Evolutionary conservation across 2,113 vertebrate species (phyloP), one percentile per base, ranked within the genome.

Genomic region (Pelusios castaneus): DNA sequence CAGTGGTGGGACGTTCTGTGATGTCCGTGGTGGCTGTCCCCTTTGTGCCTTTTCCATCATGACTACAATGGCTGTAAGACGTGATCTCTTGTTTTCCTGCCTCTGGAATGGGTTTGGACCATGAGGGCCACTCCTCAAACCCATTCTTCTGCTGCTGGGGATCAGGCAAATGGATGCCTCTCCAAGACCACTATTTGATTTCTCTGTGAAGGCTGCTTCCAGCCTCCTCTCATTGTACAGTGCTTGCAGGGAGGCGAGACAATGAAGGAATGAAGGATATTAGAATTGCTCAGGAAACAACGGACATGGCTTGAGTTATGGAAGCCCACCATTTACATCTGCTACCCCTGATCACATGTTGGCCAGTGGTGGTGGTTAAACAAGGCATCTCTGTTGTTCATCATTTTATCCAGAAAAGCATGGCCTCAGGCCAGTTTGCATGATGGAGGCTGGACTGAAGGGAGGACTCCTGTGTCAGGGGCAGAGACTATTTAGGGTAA

Each of bases 241-340:
- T 12, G 83, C 45, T 9, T 84, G 21, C 54, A 10, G 45, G 51
- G 85, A 91, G 10, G n/a, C 29, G 24, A 56, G 51, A 91, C 55
- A 58, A 73, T 1, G 3, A 90, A 51, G 31, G 87, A 58, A 73
- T 1, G 3, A 90, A 51, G 31, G 87, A 89, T 78, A 0, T 0
- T 58, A 5, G 8, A 31, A 70, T 77, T 83, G 54, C 10, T 83
- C 31, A 56, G 55, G 49, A 24, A 34, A 22, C 22, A 38, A 11
- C 4, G 21, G 70, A 86, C 8, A 13, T 27, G 25, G 12, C 6
- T 11, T 47, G 38, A 76, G 2, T 38, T 29, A 4, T 49, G 60
- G 85, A 25, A 45, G 10, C 11, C 10, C 21, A 6, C 25, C 31
- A 51, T 67, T 56, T 38, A 70, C n/a, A 70, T 16, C 8, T 51